Base-by-base conservation (phyloP, 1,140 invertebrate genomes). In the Onthophagus taurus region DNA sequence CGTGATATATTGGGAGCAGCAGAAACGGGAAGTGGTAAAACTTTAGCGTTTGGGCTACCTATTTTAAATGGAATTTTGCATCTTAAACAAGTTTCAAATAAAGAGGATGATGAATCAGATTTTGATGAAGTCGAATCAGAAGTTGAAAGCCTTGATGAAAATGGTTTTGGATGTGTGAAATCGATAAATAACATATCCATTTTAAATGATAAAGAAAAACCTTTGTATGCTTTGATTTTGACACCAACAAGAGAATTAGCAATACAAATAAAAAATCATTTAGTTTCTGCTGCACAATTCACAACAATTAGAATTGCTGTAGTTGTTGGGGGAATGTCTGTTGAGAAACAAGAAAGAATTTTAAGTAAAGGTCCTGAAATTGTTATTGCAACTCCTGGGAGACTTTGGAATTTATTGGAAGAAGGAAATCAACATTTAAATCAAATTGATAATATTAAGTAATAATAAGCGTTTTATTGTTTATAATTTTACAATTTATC, bases 11-110 rank as follows among this genome's bases (percentile, higher is more conserved):
- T 97, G 13, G 94, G 92, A 48, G 94, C 93, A 47, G 94, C 94
- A 8, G 91, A 97, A 74, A 98, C 94, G 1, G 95, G 95, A 6
- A 96, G 91, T 74, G 95, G 95, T 1, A 98, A 98, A 74, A 98
- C 94, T 0, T 67, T 98, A 26, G 94, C 93, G 0, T 98, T 97
- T 77, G 91, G 86, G 2, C 86, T 98, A 47, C 95, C 95, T 18
- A 84, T 97, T 34, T 64, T 97, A 33, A 68, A 78, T 49, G 84
- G 84, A 5, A 93, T 97, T 48, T 65, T 95, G 38, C 72, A 83
- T 52, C 61, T 84, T 2, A 83, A 82, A 60, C 63, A 3, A 55
- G 52, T 0, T 63, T 63, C 37, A 65, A 66, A 45, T 60, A 59
- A 2, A 55, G 52, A 61, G 23, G 55, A 56, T 36, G 52, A 56